Percentiles rank a stretch among this genome's conserved stretches.
phyloP scores from a whole-genome alignment of 2,797 vertebrate species.

The Lycodopsis pacificus region DNA sequence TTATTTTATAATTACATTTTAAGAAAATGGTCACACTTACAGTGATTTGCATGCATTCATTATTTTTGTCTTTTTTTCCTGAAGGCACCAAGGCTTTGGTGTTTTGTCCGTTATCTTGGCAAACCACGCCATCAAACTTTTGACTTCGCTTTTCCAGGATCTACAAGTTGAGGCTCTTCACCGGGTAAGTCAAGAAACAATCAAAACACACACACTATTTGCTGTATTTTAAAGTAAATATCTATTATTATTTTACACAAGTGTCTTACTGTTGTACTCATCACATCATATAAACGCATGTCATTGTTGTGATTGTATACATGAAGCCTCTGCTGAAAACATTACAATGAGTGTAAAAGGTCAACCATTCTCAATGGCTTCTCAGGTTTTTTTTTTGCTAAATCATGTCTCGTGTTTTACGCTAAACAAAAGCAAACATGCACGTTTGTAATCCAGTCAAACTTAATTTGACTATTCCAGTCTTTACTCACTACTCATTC shows the following conservation, averaged over 20 bases:
- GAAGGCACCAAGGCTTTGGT: conserved; percentile 96
- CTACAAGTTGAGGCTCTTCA: conserved; percentile 97
- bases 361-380: neutral
- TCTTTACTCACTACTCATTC: neutral
- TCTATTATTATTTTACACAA: neutral
- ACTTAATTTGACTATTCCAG: neutral
- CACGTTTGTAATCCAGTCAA: conserved; percentile 8
- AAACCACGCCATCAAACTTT: conserved; percentile 95
- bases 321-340: neutral
- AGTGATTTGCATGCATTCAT: conserved; percentile 1
- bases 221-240: neutral
- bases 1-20: neutral
- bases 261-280: neutral
- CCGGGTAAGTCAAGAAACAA: conserved; percentile 82
- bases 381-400: neutral
- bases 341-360: neutral
- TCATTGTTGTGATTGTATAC: neutral
- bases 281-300: neutral
- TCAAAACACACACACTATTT: neutral
- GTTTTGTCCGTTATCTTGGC: conserved; percentile 96
- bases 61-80: conserved; percentile 1
- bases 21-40: neutral
- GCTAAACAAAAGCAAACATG: neutral
- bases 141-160: conserved; percentile 97
- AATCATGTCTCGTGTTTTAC: neutral